phyloP scores from a whole-genome alignment of 2,113 vertebrate genomes.

The Misgurnus anguillicaudatus region DNA sequence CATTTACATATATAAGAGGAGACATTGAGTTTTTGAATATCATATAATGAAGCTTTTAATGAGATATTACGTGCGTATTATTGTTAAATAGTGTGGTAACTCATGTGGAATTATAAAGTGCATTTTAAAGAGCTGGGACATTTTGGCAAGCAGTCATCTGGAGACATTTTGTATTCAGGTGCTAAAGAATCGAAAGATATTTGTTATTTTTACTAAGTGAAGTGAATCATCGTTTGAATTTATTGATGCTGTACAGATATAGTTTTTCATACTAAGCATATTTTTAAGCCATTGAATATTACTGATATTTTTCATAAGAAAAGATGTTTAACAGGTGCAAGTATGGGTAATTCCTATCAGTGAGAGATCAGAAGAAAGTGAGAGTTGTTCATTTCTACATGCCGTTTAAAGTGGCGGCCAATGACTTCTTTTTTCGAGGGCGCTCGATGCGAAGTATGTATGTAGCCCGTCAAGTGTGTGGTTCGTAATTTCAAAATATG shows the following conservation, averaged over 20 bases:
- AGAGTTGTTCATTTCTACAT: slow-evolving; percentile 52
- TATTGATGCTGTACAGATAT: slow-evolving; percentile 78
- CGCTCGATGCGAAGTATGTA: too few relatives aligned
- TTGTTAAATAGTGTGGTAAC: slow-evolving; percentile 38
- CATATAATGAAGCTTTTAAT: slow-evolving; percentile 40
- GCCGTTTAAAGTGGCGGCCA: neutral
- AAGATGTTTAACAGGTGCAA: slow-evolving; percentile 56
- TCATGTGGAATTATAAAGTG: slow-evolving; percentile 38
- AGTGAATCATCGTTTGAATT: slow-evolving; percentile 54
- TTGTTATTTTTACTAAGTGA: slow-evolving; percentile 53
- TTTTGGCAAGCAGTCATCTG: slow-evolving; percentile 44
- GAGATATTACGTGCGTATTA: slow-evolving; percentile 30
- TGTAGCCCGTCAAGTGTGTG: too few relatives aligned
- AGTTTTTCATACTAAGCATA: slow-evolving; percentile 79
- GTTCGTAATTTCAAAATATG: too few relatives aligned
- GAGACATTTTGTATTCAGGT: slow-evolving; percentile 32
- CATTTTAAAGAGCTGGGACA: slow-evolving; percentile 40
- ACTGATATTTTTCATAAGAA: slow-evolving; percentile 62
- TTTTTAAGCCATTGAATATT: slow-evolving; percentile 70
- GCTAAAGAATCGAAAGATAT: slow-evolving; percentile 39
- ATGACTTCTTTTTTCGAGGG: too few relatives aligned
- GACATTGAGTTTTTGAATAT: slow-evolving; percentile 23
- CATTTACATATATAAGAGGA: slow-evolving; percentile 11
- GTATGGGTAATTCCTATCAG: slow-evolving; percentile 15
- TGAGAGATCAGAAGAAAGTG: neutral